These are phyloP conservation scores for Drepana falcataria DNA, from an alignment of 2,888 invertebrate species.

Conservation along the genomic window DNA sequence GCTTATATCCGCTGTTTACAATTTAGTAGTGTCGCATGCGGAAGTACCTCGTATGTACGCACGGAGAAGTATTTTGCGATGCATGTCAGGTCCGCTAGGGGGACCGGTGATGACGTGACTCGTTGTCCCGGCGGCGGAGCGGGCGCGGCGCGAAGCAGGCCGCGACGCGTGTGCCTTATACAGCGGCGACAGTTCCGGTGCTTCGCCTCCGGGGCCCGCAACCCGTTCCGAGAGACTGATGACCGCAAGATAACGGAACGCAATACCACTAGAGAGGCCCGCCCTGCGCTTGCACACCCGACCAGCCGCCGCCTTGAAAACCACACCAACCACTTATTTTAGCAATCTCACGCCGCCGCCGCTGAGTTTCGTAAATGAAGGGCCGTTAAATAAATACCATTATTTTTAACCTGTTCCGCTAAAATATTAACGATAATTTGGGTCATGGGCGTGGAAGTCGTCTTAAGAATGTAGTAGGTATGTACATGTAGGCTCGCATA, in stretches of 20 bases:
- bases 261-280: conserved; percentile 47
- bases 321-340: conserved; percentile 34
- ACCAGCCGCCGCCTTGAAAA: conserved; percentile 38
- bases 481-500: neutral
- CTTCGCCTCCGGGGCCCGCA: conserved; percentile 53
- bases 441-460: conserved; percentile 22
- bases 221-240: conserved; percentile 63
- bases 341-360: conserved; percentile 29
- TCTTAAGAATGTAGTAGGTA: conserved; percentile 4
- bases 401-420: conserved; percentile 37
- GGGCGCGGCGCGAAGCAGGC: conserved; percentile 23
- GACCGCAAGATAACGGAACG: conserved; percentile 72
- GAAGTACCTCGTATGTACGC: neutral
- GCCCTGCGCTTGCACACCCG: conserved; percentile 33
- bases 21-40: neutral
- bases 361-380: conserved; percentile 30
- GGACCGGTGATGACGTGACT: conserved; percentile 9
- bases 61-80: neutral
- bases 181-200: conserved; percentile 63
- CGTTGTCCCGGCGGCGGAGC: neutral
- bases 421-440: conserved; percentile 36
- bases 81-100: conserved; percentile 5
- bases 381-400: conserved; percentile 41
- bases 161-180: conserved; percentile 47
- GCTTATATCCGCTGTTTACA: neutral